These are phyloP conservation scores for Plagodis pulveraria DNA, from an alignment of 2,888 invertebrate genomes.

Conservation along the genomic window DNA sequence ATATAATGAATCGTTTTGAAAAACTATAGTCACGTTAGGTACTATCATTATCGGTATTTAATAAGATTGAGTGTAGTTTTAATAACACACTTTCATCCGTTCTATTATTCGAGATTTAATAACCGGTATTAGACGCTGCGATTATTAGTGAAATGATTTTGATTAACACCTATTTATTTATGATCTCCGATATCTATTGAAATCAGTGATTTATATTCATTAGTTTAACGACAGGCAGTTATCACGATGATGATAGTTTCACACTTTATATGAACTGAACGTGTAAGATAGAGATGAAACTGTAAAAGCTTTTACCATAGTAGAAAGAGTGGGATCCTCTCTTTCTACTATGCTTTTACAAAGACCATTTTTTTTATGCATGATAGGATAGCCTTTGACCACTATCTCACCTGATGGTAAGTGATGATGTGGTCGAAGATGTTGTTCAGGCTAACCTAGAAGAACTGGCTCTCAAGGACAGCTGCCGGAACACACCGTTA, in stretches of 20 bases:
- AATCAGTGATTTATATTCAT: conserved; percentile 25
- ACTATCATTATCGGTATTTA: conserved; percentile 28
- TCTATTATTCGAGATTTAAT: conserved; percentile 24
- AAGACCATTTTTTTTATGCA: too few relatives aligned
- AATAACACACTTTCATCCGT: conserved; percentile 22
- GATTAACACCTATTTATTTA: conserved; percentile 32
- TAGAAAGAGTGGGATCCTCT: too few relatives aligned
- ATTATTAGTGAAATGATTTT: conserved; percentile 28
- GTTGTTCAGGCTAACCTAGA: too few relatives aligned
- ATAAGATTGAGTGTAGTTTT: conserved; percentile 20
- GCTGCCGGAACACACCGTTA: too few relatives aligned
- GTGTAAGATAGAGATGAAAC: neutral
- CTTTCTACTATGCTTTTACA: too few relatives aligned
- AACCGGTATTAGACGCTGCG: conserved; percentile 23
- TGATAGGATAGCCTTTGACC: too few relatives aligned
- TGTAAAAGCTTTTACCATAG: too few relatives aligned
- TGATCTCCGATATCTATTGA: conserved; percentile 27
- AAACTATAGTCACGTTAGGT: conserved; percentile 45
- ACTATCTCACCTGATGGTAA: too few relatives aligned
- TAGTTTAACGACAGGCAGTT: conserved; percentile 25
- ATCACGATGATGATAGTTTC: conserved; percentile 24
- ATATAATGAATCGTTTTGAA: conserved; percentile 45
- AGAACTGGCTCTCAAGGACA: too few relatives aligned
- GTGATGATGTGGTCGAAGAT: too few relatives aligned
- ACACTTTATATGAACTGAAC: conserved; percentile 9